Evolutionary conservation across 35 echinoderm and acorn worm genomes (phyloP).

Genomic region (Nesometra sesokonis): DNA sequence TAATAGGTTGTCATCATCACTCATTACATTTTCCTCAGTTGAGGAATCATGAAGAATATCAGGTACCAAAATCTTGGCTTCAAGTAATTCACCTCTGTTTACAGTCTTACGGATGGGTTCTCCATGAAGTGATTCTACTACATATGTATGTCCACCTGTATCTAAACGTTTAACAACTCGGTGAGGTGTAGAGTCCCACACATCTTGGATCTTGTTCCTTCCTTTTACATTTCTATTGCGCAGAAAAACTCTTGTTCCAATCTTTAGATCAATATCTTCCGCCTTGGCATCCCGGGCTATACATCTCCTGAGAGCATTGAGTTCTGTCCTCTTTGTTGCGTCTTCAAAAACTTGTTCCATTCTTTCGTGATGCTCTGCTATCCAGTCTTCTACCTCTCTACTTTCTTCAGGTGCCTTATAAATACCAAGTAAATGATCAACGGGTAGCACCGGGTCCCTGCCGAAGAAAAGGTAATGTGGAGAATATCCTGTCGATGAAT

Average conservation of each 20-base stretch:
- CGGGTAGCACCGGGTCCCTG: constrained; percentile 39
- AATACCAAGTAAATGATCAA: constrained; percentile 35
- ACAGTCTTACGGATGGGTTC: constrained; percentile 25
- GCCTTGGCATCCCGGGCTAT: constrained; percentile 15
- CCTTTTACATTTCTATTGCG: constrained; percentile 4
- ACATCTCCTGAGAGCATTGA: constrained; percentile 21
- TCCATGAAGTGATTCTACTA: too few species aligned
- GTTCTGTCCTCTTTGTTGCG: constrained; percentile 41
- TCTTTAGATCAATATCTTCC: constrained; percentile 11
- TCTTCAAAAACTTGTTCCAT: constrained; percentile 21
- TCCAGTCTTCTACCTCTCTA: constrained; percentile 7
- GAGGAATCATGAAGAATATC: too few species aligned
- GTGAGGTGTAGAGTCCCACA: constrained; percentile 13
- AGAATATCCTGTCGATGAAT: too few species aligned
- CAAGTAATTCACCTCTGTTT: too few species aligned
- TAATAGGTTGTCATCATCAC: too few species aligned
- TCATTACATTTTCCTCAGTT: too few species aligned
- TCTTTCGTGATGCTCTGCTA: constrained; percentile 36
- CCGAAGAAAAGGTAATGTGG: constrained; percentile 78
- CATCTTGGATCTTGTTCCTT: too few species aligned
- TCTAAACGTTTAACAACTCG: too few species aligned
- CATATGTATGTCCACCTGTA: constrained; percentile 43
- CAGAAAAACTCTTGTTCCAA: too few species aligned
- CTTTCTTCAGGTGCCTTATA: not conserved
- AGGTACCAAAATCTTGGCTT: constrained; percentile 21